Base-by-base conservation (phyloP, 2,797 vertebrate species). In the Rhinoraja longicauda region DNA sequence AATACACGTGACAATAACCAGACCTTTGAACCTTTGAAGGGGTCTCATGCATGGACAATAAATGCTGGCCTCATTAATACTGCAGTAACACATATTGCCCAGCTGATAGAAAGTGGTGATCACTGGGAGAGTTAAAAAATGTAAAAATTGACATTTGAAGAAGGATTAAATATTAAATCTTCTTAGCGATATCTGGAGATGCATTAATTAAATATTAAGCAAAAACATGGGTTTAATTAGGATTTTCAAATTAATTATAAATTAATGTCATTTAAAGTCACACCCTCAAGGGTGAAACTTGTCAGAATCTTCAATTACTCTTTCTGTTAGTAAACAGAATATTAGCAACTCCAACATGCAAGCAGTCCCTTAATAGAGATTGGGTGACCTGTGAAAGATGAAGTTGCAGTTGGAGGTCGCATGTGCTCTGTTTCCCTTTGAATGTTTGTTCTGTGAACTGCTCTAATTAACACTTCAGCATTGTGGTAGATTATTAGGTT, bases 181-280 rank as follows among this genome's bases (percentile, higher is more conserved):
- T 36, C 39, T 79, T 79, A 19, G 17, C 36, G 39, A 45, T 21
- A 32, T 36, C 78, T 36, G 21, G 17, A 79, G 32, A 79, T 45
- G 36, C 77, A 91, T 24, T 73, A 73, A 92, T 92, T 45, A 29
- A 73, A 75, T 73, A 91, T 53, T 73, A 72, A 73, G 64, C 10
- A 73, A 12, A 10, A 1, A 67, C 67, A 75, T 73, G 21, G 26
- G 13, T 92, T 75, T 92, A 45, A 92, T 45, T 73, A 92, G 70
- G 90, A 73, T 73, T 91, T 73, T 73, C 90, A 91, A 91, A 91
- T 72, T 45, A 73, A 91, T 75, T 92, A 73, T 36, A 72, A 53
- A 92, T 36, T 82, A 82, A 21, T 57, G 19, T 45, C 19, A 70
- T 26, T 75, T 73, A 39, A 45, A 92, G 70, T 92, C 70, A 73